Percentiles rank a stretch among this genome's conserved stretches.
phyloP scores from a whole-genome alignment of 2,113 vertebrate species.

The Menura novaehollandiae region DNA sequence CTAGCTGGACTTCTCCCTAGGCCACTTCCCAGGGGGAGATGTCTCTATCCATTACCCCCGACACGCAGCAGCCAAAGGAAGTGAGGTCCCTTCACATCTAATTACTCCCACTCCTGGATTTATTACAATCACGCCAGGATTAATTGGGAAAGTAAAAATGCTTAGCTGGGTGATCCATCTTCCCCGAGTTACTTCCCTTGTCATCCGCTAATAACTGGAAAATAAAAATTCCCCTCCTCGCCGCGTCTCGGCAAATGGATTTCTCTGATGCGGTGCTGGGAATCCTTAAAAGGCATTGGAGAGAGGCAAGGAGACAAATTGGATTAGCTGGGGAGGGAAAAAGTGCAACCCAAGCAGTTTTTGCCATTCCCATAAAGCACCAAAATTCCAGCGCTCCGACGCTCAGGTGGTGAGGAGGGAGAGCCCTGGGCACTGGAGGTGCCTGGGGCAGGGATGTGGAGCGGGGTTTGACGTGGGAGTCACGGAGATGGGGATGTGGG shows the following conservation, averaged over 20 bases:
- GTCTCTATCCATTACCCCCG: slow-evolving; percentile 36
- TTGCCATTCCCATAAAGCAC: not conserved
- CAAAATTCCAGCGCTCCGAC: not conserved
- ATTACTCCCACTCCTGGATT: slow-evolving; percentile 53
- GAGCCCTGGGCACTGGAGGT: fast-evolving
- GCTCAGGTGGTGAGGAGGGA: not conserved
- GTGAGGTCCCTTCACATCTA: slow-evolving; percentile 12
- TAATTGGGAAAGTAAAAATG: slow-evolving; percentile 65
- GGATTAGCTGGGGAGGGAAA: slow-evolving; percentile 35
- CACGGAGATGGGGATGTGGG: fast-evolving
- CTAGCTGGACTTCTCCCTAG: not conserved
- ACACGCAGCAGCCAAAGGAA: not conserved
- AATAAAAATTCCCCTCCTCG: slow-evolving; percentile 31
- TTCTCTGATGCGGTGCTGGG: slow-evolving; percentile 3
- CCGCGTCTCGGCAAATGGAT: slow-evolving; percentile 51
- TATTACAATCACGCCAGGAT: slow-evolving; percentile 59
- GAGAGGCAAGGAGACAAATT: slow-evolving; percentile 46
- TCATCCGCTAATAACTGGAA: slow-evolving; percentile 44
- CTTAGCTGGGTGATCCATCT: slow-evolving; percentile 57
- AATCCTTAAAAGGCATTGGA: slow-evolving; percentile 36
- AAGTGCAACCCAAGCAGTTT: slow-evolving; percentile 16
- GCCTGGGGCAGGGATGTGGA: fast-evolving
- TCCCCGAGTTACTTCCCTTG: slow-evolving; percentile 47
- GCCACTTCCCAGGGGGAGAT: slow-evolving; percentile 2
- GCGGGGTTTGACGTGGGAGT: fast-evolving